phyloP scores from a whole-genome alignment of 2,888 invertebrate genomes.

The Buathra laborator region DNA sequence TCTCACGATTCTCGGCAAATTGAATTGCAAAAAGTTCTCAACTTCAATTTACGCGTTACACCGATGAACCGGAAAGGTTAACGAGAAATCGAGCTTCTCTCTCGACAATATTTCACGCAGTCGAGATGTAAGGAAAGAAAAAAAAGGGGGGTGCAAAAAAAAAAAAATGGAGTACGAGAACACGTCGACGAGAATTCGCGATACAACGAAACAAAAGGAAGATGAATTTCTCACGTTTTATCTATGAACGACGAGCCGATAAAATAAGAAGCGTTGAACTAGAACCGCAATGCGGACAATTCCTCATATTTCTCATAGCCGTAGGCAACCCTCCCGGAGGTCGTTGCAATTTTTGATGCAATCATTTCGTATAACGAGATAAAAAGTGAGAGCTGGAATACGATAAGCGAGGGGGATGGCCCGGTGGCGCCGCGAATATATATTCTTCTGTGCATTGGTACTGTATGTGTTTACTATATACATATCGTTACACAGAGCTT shows the following conservation, averaged over 20 bases:
- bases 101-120: conserved; percentile 16
- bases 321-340: background rate
- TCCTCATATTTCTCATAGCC: conserved; percentile 45
- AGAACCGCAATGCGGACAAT: conserved; percentile 63
- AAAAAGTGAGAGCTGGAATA: conserved; percentile 46
- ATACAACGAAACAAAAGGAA: background rate
- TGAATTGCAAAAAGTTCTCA: conserved; percentile 17
- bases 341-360: conserved; percentile 55
- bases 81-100: conserved; percentile 44
- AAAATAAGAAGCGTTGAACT: conserved; percentile 57
- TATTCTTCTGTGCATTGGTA: conserved; percentile 52
- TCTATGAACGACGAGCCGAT: conserved; percentile 37
- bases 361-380: conserved; percentile 59
- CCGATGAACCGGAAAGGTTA: conserved; percentile 44
- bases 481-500: conserved; percentile 61
- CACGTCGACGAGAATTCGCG: background rate
- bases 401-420: conserved; percentile 32
- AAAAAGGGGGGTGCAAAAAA: background rate
- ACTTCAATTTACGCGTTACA: conserved; percentile 31
- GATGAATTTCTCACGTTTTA: background rate
- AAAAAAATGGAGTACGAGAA: conserved; percentile 8
- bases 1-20: conserved; percentile 12
- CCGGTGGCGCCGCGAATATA: conserved; percentile 1
- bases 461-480: conserved; percentile 47
- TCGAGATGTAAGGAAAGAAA: conserved; percentile 1